phyloP scores from a whole-genome alignment of 2,113 vertebrate genomes.

The Dasyornis broadbenti region DNA sequence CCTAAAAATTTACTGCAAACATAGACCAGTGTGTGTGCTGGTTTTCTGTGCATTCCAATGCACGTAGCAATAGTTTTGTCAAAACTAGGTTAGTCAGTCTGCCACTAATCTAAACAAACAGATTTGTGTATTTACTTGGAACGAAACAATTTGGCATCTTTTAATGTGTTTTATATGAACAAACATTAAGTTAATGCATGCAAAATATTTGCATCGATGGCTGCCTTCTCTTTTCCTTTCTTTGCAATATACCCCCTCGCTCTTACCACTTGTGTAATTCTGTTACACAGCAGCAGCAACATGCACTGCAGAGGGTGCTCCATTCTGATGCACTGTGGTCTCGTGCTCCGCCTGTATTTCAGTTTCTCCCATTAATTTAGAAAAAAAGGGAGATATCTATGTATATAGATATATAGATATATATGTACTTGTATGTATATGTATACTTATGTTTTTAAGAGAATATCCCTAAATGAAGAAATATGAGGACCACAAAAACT shows the following conservation, averaged over 20 bases:
- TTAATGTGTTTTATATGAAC: neutral
- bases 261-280: neutral
- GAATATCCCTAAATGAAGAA: neutral
- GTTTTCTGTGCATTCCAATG: neutral
- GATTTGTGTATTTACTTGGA: neutral
- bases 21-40: neutral
- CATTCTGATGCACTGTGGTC: neutral
- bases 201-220: neutral
- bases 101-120: neutral
- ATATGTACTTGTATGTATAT: neutral
- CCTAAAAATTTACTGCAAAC: neutral
- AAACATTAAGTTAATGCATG: neutral
- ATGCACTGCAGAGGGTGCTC: neutral
- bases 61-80: neutral
- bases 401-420: no score
- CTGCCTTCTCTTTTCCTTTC: neutral
- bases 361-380: neutral
- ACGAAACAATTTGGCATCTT: neutral
- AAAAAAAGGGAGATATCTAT: neutral
- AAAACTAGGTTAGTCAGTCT: neutral
- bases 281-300: neutral
- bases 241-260: accelerated
- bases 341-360: neutral
- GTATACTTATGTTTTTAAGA: neutral
- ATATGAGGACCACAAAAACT: neutral